Percentiles rank a stretch among this genome's conserved stretches.
phyloP scores from a whole-genome alignment of 2,113 vertebrate species.

The Labrus mixtus region DNA sequence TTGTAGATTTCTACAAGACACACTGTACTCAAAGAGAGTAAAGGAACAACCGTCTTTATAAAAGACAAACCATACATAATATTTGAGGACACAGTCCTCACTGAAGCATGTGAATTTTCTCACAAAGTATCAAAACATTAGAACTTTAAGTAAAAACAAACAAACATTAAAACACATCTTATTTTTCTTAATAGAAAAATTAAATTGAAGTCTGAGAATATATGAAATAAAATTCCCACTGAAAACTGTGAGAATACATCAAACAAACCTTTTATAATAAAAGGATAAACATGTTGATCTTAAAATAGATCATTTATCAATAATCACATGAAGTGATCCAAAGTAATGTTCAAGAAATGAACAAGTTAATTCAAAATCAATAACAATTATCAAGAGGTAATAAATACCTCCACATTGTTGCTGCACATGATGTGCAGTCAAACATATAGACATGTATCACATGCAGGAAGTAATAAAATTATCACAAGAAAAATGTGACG shows the following conservation, averaged over 20 bases:
- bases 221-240: not conserved
- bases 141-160: no score
- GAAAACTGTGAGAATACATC: not conserved
- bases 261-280: slow-evolving; percentile 1
- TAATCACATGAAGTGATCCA: not conserved
- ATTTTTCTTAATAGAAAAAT: not conserved
- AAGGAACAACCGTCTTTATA: slow-evolving; percentile 28
- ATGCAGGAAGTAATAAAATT: not conserved
- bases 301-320: not conserved
- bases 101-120: no score
- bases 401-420: not conserved
- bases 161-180: slow-evolving; percentile 5
- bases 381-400: not conserved
- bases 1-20: slow-evolving; percentile 26
- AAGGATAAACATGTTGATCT: slow-evolving; percentile 5
- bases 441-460: no score
- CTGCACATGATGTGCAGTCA: no score
- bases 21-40: slow-evolving; percentile 21
- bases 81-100: not conserved
- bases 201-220: not conserved
- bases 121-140: no score
- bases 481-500: slow-evolving; percentile 1
- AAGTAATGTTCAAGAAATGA: not conserved
- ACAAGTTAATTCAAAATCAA: not conserved
- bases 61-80: slow-evolving; percentile 5